phyloP scores from a whole-genome alignment of 2,113 vertebrate species.

The Semnornis frantzii region DNA sequence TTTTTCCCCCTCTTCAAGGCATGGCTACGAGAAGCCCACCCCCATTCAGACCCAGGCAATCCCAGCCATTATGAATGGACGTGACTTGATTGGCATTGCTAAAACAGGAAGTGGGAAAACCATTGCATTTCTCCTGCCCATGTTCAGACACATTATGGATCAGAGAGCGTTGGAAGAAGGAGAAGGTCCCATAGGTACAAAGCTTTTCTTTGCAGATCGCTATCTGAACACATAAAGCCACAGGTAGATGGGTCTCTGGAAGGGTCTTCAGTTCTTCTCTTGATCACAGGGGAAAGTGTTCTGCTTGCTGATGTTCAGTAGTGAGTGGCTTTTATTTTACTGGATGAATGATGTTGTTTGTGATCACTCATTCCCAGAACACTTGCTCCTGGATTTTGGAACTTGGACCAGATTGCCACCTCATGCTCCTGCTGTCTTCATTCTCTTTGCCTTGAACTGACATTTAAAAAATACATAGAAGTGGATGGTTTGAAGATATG shows the following conservation, averaged over 20 bases:
- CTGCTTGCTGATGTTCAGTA: not conserved
- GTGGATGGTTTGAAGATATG: not conserved
- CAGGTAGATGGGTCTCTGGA: not conserved
- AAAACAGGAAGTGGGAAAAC: slow-evolving; percentile 99
- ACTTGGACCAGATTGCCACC: not conserved
- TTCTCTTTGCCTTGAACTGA: not conserved
- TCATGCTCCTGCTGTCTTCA: not conserved
- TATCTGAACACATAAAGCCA: not conserved
- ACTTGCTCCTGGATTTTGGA: not conserved
- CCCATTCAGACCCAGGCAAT: slow-evolving; percentile 97
- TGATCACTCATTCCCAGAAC: slow-evolving; percentile 19
- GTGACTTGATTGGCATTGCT: slow-evolving; percentile 96
- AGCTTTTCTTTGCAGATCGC: not conserved
- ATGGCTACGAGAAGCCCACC: slow-evolving; percentile 95
- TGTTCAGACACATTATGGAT: slow-evolving; percentile 99
- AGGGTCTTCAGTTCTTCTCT: not conserved
- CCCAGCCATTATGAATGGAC: slow-evolving; percentile 94
- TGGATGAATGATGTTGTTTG: not conserved
- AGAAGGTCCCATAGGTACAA: slow-evolving; percentile 92
- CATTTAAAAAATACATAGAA: not conserved
- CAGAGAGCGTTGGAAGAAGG: slow-evolving; percentile 93
- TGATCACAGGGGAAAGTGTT: not conserved
- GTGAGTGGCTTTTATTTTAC: not conserved
- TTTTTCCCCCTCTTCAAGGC: slow-evolving; percentile 74
- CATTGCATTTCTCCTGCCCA: slow-evolving; percentile 95